Evolutionary conservation across 2,888 invertebrate genomes (phyloP).

Genomic region (Cataglyphis altisquamis): DNA sequence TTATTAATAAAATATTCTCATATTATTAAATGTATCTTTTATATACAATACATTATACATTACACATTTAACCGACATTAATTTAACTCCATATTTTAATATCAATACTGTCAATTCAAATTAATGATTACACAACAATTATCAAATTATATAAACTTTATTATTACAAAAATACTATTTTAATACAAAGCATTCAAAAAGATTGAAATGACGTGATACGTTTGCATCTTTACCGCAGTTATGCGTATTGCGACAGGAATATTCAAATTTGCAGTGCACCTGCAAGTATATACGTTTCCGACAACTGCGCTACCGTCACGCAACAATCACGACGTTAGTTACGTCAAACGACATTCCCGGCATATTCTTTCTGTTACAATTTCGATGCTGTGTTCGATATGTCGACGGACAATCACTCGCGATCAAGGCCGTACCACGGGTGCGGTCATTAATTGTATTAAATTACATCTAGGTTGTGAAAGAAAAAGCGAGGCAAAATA

Average conservation of each 20-base stretch:
- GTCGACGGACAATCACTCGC: conserved; percentile 44
- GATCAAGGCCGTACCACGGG: conserved; percentile 50
- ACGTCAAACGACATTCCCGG: conserved; percentile 50
- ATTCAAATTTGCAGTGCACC: conserved; percentile 51
- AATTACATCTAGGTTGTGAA: conserved; percentile 54
- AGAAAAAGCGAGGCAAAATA: conserved; percentile 40
- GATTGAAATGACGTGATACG: not conserved
- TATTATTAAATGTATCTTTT: not conserved
- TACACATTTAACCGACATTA: not conserved
- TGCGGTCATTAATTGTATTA: conserved; percentile 62
- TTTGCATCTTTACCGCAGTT: conserved; percentile 4
- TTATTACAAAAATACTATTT: not conserved
- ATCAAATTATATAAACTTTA: not conserved
- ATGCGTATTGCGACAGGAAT: conserved; percentile 31
- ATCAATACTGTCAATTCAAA: not conserved
- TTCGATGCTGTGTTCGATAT: conserved; percentile 44
- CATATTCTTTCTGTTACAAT: conserved; percentile 55
- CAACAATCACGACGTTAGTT: conserved; percentile 45
- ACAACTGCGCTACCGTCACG: conserved; percentile 31
- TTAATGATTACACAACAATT: not conserved
- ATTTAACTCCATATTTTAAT: not conserved
- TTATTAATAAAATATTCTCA: not conserved
- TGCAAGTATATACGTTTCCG: conserved; percentile 35
- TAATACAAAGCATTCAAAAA: not conserved
- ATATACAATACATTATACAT: not conserved